Conservation (phyloP, 1,140 invertebrate genomes). For the Thalassaphorura encarpata region DNA sequence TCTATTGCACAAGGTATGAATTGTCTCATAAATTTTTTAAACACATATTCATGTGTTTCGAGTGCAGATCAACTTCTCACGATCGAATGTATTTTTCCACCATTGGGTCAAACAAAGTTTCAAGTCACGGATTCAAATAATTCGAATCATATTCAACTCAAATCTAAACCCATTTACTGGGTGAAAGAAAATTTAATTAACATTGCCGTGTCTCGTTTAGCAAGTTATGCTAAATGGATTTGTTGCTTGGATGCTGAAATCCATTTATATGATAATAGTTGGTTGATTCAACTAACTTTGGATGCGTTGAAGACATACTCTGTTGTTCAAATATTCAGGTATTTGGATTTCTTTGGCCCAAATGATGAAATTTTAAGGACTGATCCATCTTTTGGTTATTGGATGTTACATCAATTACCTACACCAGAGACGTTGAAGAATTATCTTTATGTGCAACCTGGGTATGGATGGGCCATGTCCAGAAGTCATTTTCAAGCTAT, state of each 20-base stretch:
- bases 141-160: constrained; percentile 6
- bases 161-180: constrained; percentile 10
- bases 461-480: no score
- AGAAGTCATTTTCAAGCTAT: no score
- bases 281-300: constrained; percentile 3
- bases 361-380: no score
- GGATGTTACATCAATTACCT: no score
- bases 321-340: constrained; percentile 15
- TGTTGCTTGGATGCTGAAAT: constrained; percentile 13
- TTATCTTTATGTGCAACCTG: no score
- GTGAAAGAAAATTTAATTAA: constrained; percentile 20
- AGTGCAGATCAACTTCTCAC: constrained; percentile 7
- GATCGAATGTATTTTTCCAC: constrained; percentile 11
- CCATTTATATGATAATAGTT: constrained; percentile 3
- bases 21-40: constrained; percentile 4
- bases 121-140: constrained; percentile 7
- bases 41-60: constrained; percentile 9
- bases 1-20: not conserved
- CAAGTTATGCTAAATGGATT: constrained; percentile 8
- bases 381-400: no score
- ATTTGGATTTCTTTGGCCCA: no score
- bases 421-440: no score
- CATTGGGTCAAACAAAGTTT: constrained; percentile 4
- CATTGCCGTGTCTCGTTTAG: not conserved
- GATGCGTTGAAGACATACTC: not conserved